Base-by-base conservation (phyloP, 2,888 invertebrate genomes). In the Phytoseiulus persimilis region DNA sequence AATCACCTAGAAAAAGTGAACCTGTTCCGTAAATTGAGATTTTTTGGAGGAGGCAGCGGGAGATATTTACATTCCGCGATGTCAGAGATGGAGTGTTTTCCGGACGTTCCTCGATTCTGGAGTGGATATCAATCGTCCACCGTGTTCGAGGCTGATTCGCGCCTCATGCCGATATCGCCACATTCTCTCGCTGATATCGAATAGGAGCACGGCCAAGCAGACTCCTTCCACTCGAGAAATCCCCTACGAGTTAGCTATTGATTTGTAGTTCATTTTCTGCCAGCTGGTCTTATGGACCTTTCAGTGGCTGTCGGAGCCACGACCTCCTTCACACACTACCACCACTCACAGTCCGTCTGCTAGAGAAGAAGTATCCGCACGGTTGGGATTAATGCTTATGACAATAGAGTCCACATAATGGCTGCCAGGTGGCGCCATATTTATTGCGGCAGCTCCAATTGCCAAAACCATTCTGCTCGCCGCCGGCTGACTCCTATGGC, bases 361-460 rank as follows among this genome's bases (percentile, higher is more conserved):
- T 65, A 28, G 65, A 65, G 65, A 65, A 65, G 65, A 65, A 65
- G 65, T 65, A 65, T 65, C 65, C 65, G 65, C 65, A 14, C 45
- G 45, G 28, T 87, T 45, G 87, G 87, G 33, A 87, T 87, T 87
- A 87, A 87, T 87, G 87, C 87, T 87, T 87, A 87, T 87, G 87
- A 87, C 39, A 45, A 87, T 87, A 33, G 32, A 87, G 32, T 87
- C 87, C 45, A 87, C 39, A 87, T 87, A 87, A 87, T 87, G 87
- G 87, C 87, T 87, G 87, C 87, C 87, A 87, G 87, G 87, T 87
- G 87, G 87, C 87, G 87, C 87, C 87, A 32, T 87, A 87, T 87
- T 87, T 87, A 87, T 87, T 87, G 87, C 87, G 39, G 45, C 33
- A n/a, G 87, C 87, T 87, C 65, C 65, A 65, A 65, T 65, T 65